phyloP scores from a whole-genome alignment of 2,888 invertebrate genomes.

The Chaitophorus viminalis region DNA sequence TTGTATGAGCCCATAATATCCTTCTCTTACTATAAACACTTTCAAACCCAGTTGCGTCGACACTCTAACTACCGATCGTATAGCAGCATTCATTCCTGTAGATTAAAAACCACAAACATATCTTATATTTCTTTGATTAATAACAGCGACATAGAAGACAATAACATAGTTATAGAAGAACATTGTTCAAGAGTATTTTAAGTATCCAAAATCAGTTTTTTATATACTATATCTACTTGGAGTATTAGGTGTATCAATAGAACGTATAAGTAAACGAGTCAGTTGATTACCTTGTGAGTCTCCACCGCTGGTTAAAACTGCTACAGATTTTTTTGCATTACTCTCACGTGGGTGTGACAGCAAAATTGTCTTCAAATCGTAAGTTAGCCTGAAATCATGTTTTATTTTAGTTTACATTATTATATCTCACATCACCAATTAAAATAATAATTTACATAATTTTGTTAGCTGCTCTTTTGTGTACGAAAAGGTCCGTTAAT shows the following conservation, averaged over 20 bases:
- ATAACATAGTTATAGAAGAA: background rate
- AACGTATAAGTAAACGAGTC: too few relatives aligned
- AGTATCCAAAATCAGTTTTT: background rate
- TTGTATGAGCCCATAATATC: slow-evolving; percentile 92
- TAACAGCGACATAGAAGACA: background rate
- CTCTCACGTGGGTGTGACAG: slow-evolving; percentile 5
- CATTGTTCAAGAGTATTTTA: background rate
- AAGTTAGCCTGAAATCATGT: background rate
- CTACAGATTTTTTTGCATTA: background rate
- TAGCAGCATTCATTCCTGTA: slow-evolving; percentile 97
- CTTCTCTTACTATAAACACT: slow-evolving; percentile 83
- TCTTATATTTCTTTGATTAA: background rate
- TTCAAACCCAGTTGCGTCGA: slow-evolving; percentile 97
- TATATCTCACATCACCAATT: too few relatives aligned
- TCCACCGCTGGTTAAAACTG: slow-evolving; percentile 51
- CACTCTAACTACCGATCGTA: slow-evolving; percentile 97
- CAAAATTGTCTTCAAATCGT: slow-evolving; percentile 26
- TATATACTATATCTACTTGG: background rate
- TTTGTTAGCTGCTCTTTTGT: too few relatives aligned
- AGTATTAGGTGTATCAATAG: too few relatives aligned
- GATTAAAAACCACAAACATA: background rate
- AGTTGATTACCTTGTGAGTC: slow-evolving; percentile 39
- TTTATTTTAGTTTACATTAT: background rate
- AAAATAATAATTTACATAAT: too few relatives aligned
- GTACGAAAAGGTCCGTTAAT: too few relatives aligned